These are phyloP conservation scores for Pomatorhinus ruficollis DNA, from an alignment of 2,113 vertebrate species.

Conservation along the genomic window DNA sequence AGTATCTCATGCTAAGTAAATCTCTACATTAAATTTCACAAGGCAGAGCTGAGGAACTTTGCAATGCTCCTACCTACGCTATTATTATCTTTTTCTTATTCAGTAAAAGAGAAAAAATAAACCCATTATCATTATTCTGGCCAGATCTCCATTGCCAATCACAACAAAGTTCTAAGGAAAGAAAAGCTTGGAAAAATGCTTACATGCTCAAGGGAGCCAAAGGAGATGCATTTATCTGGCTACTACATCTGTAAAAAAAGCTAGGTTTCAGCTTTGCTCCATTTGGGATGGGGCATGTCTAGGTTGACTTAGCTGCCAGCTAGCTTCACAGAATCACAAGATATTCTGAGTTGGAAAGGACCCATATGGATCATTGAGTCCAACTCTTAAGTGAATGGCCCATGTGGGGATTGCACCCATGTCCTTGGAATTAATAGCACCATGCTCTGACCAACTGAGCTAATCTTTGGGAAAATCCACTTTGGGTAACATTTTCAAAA, in stretches of 20 bases:
- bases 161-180: not conserved
- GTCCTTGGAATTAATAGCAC: not conserved
- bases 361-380: not conserved
- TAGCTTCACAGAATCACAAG: not conserved
- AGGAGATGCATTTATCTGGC: not conserved
- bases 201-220: not conserved
- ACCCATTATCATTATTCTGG: not conserved
- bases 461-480: not conserved
- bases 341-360: not conserved
- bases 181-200: not conserved
- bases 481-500: not conserved
- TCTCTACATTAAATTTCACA: not conserved
- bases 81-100: not conserved
- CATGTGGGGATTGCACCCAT: rapidly evolving
- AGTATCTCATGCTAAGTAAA: not conserved
- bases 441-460: not conserved
- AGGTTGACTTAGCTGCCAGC: not conserved
- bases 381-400: not conserved
- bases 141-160: not conserved
- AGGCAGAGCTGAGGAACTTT: not conserved
- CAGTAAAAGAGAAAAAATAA: not conserved
- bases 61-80: not conserved
- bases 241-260: not conserved
- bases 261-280: not conserved
- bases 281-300: not conserved